Conservation (phyloP, 2,113 vertebrate genomes). For the Archilochus colubris region DNA sequence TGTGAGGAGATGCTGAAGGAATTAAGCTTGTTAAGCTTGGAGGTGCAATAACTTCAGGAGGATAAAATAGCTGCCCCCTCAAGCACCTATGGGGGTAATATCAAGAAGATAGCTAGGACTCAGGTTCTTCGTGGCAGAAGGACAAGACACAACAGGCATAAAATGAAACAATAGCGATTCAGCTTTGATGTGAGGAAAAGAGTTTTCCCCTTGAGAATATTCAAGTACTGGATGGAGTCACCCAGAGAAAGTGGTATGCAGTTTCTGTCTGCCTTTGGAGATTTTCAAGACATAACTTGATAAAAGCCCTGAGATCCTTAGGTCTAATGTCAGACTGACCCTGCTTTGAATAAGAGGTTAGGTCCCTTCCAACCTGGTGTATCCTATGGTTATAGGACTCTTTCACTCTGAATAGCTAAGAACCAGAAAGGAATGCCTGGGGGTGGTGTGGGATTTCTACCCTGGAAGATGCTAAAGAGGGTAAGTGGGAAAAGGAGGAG, state of each 20-base stretch:
- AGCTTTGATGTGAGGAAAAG: not conserved
- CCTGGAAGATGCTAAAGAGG: not conserved
- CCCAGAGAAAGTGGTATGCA: not conserved
- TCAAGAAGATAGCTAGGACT: not conserved
- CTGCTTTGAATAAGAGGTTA: not conserved
- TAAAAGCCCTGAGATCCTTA: not conserved
- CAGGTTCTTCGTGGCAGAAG: not conserved
- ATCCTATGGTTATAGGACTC: not conserved
- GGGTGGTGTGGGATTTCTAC: not conserved
- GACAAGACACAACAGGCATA: not conserved
- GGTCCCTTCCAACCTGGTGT: not conserved
- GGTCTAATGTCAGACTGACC: not conserved
- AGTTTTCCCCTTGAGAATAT: not conserved
- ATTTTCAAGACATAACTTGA: not conserved
- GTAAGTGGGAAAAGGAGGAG: not conserved
- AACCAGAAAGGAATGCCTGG: not conserved
- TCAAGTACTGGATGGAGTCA: not conserved
- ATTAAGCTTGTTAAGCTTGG: not conserved
- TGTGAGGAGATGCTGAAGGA: not conserved
- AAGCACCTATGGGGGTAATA: not conserved
- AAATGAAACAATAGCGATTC: not conserved
- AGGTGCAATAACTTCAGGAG: not conserved
- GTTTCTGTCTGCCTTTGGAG: not conserved
- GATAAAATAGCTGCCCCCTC: not conserved
- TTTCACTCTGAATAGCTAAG: not conserved